These are phyloP conservation scores for Limulus polyphemus DNA, from an alignment of 2,888 invertebrate genomes.

Conservation along the genomic window DNA sequence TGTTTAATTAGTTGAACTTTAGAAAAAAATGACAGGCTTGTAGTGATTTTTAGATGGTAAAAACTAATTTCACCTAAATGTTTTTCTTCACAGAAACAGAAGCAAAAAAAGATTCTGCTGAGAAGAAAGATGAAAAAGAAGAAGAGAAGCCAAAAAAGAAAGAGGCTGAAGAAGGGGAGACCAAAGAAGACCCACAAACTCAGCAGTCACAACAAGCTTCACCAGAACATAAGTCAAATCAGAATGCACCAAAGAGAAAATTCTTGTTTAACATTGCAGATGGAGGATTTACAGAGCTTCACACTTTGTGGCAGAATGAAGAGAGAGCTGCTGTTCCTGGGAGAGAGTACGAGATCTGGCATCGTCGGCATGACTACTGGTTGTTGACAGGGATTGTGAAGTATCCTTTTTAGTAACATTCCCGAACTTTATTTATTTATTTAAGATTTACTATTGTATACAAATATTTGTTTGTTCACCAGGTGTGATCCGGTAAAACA, in stretches of 20 bases:
- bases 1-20: no score
- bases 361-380: constrained; percentile 99
- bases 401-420: constrained; percentile 36
- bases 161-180: no score
- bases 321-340: constrained; percentile 90
- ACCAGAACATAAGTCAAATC: no score
- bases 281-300: constrained; percentile 97
- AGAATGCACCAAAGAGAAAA: constrained; percentile 39
- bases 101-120: not conserved
- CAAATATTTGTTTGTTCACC: constrained; percentile 9
- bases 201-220: no score
- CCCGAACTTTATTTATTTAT: no score
- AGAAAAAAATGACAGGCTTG: no score
- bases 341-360: constrained; percentile 98
- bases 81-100: no score
- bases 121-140: constrained; percentile 15
- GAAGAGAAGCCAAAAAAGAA: constrained; percentile 2
- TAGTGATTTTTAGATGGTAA: no score
- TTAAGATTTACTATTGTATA: not conserved
- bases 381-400: constrained; percentile 94
- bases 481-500: no score
- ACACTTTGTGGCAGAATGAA: constrained; percentile 97
- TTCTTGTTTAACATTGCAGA: constrained; percentile 99
- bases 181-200: no score
- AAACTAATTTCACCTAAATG: no score